Conservation (phyloP, 2,888 invertebrate species). For the Drosophila acutilabella region DNA sequence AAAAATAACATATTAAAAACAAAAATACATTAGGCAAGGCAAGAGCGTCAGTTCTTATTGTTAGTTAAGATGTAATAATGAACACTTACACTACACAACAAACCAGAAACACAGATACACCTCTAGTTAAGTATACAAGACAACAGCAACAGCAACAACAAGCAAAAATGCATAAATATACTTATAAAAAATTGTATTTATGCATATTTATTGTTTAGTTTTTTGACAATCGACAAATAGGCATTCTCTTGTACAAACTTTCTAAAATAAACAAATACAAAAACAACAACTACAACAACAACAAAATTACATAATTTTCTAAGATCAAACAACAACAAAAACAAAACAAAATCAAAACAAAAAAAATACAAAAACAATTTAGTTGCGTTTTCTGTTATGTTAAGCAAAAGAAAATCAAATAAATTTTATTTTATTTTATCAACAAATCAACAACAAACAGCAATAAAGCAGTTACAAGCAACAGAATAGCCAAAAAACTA, state of each 20-base stretch:
- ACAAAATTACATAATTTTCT: constrained; percentile 47
- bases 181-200: constrained; percentile 32
- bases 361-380: constrained; percentile 23
- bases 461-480: constrained; percentile 36
- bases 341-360: neutral
- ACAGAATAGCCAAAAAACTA: constrained; percentile 31
- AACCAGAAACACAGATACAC: constrained; percentile 6
- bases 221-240: constrained; percentile 86
- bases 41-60: constrained; percentile 51
- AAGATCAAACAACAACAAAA: constrained; percentile 50
- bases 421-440: constrained; percentile 37
- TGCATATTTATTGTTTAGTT: constrained; percentile 83
- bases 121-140: constrained; percentile 25
- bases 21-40: constrained; percentile 27
- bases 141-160: constrained; percentile 40
- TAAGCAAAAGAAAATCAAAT: constrained; percentile 6
- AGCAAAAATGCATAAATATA: constrained; percentile 49
- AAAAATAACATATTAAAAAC: constrained; percentile 5
- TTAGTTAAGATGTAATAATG: constrained; percentile 68
- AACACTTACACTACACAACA: constrained; percentile 33
- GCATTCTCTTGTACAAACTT: constrained; percentile 84
- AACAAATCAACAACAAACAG: constrained; percentile 14
- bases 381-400: constrained; percentile 41
- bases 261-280: constrained; percentile 48
- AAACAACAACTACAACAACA: constrained; percentile 42